Conservation (phyloP, 2,888 invertebrate species). For the Polyommatus iphigenia region DNA sequence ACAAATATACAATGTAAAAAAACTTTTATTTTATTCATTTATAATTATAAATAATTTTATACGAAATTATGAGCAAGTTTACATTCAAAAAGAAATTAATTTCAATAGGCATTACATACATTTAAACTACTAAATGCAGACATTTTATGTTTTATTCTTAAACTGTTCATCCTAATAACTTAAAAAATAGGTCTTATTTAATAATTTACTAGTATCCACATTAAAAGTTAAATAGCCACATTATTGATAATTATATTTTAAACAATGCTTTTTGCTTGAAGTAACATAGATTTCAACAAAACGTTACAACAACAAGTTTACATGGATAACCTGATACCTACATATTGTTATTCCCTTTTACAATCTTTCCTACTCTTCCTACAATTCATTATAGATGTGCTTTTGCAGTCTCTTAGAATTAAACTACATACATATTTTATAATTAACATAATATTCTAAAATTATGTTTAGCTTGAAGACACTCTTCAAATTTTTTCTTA, state of each 20-base stretch:
- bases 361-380: background rate
- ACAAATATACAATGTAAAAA: background rate
- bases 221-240: background rate
- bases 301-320: background rate
- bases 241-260: background rate
- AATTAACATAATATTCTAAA: background rate
- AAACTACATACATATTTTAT: background rate
- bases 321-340: background rate
- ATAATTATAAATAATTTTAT: slow-evolving; percentile 22
- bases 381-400: too few relatives aligned
- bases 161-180: background rate
- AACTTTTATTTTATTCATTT: slow-evolving; percentile 4
- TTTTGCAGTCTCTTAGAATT: background rate
- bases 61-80: slow-evolving; percentile 13
- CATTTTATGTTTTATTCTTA: background rate
- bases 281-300: too few relatives aligned
- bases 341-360: background rate
- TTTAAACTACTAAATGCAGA: slow-evolving; percentile 26
- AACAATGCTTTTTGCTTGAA: background rate
- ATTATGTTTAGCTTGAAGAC: background rate
- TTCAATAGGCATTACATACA: background rate
- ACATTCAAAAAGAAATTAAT: background rate
- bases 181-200: background rate
- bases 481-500: background rate
- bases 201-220: background rate